These are phyloP conservation scores for Cydia pomonella DNA, from an alignment of 1,140 invertebrate species.

Conservation along the genomic window DNA sequence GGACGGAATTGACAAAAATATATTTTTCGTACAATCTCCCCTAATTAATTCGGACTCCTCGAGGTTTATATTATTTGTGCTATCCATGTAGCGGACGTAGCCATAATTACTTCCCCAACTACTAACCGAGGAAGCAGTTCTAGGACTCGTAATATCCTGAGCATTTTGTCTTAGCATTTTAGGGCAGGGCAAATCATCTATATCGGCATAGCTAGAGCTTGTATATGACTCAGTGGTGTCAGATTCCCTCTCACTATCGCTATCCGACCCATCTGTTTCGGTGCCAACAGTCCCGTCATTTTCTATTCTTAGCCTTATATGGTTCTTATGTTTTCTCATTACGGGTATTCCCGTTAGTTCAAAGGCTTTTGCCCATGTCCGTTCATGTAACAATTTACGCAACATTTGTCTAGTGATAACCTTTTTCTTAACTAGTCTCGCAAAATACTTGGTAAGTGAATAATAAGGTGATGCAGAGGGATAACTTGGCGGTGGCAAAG, in stretches of 20 bases:
- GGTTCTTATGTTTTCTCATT: slow-evolving; percentile 81
- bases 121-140: slow-evolving; percentile 67
- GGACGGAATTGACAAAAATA: slow-evolving; percentile 56
- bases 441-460: slow-evolving; percentile 87
- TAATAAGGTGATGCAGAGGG: slow-evolving; percentile 85
- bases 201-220: slow-evolving; percentile 64
- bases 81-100: slow-evolving; percentile 84
- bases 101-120: slow-evolving; percentile 83
- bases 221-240: slow-evolving; percentile 64
- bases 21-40: slow-evolving; percentile 72
- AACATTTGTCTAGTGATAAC: slow-evolving; percentile 86
- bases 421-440: slow-evolving; percentile 86
- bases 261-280: slow-evolving; percentile 76
- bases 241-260: slow-evolving; percentile 68
- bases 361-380: slow-evolving; percentile 75
- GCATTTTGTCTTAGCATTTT: slow-evolving; percentile 82
- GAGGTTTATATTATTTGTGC: slow-evolving; percentile 57
- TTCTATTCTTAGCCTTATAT: slow-evolving; percentile 78
- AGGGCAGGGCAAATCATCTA: slow-evolving; percentile 57
- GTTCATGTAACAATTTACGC: slow-evolving; percentile 84
- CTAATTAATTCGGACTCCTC: slow-evolving; percentile 49
- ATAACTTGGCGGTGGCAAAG: slow-evolving; percentile 83
- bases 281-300: slow-evolving; percentile 79
- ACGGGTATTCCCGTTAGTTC: slow-evolving; percentile 78
- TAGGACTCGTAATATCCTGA: slow-evolving; percentile 71